Evolutionary conservation across 1,140 invertebrate genomes (phyloP).

Genomic region (Sitobion miscanthi): DNA sequence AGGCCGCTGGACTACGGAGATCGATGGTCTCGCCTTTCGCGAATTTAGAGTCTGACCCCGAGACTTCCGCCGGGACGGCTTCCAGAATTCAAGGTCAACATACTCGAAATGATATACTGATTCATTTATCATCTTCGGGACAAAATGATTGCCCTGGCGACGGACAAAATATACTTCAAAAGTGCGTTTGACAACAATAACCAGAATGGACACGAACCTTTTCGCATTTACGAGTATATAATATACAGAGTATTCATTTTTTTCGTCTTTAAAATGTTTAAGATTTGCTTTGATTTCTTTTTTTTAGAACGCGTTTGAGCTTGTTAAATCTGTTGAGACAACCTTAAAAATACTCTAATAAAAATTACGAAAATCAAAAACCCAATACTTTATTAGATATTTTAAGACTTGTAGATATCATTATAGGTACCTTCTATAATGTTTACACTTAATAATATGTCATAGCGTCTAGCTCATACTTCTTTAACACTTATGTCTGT

Average conservation of each 20-base stretch:
- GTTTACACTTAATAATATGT: not conserved
- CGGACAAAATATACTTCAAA: not conserved
- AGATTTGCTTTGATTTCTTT: not conserved
- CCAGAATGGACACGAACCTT: not conserved
- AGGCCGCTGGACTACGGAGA: slow-evolving; percentile 36
- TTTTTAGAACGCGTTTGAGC: not conserved
- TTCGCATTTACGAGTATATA: not conserved
- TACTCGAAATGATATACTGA: not conserved
- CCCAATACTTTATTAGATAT: not conserved
- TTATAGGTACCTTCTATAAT: not conserved
- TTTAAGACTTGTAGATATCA: not conserved
- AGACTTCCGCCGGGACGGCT: slow-evolving; percentile 16
- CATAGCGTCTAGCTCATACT: not conserved
- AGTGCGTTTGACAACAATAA: not conserved
- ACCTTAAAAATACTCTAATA: not conserved
- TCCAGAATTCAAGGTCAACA: slow-evolving; percentile 35
- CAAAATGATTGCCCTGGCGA: not conserved
- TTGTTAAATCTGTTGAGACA: not conserved
- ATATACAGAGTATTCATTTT: not conserved
- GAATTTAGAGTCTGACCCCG: slow-evolving; percentile 10
- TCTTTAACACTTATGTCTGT: not conserved
- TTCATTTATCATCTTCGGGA: not conserved
- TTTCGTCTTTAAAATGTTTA: not conserved
- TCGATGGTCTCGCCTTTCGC: slow-evolving; percentile 32
- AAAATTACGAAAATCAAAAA: not conserved